Evolutionary conservation across 1,140 invertebrate species (phyloP).

Genomic region (Achroia grisella): DNA sequence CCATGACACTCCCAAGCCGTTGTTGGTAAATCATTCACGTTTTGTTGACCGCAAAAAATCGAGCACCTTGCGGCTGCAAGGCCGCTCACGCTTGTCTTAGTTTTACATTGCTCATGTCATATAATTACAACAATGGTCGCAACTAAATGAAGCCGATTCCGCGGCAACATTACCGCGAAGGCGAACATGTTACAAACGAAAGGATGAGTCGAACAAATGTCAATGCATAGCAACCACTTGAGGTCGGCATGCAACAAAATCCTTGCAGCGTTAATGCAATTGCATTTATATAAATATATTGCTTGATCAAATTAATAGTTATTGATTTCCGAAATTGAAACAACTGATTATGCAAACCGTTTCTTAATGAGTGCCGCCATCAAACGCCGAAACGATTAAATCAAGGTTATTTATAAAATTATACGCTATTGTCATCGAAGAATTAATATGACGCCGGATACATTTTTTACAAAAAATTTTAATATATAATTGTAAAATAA

Average conservation of each 20-base stretch:
- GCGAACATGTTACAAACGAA: slow-evolving; percentile 51
- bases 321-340: slow-evolving; percentile 16
- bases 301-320: slow-evolving; percentile 2
- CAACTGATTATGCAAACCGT: slow-evolving; percentile 21
- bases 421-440: too few species aligned
- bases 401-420: slow-evolving; percentile 24
- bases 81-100: slow-evolving; percentile 36
- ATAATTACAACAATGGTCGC: slow-evolving; percentile 30
- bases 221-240: slow-evolving; percentile 14
- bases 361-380: slow-evolving; percentile 17
- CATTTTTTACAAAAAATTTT: too few species aligned
- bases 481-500: too few species aligned
- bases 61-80: slow-evolving; percentile 49
- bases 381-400: slow-evolving; percentile 17
- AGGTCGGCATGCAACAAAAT: slow-evolving; percentile 4
- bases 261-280: slow-evolving; percentile 2
- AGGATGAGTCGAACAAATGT: slow-evolving; percentile 58
- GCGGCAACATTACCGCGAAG: slow-evolving; percentile 39
- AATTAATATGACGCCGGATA: too few species aligned
- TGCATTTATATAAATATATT: not conserved
- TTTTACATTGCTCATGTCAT: slow-evolving; percentile 38
- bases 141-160: not conserved
- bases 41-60: slow-evolving; percentile 58
- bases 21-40: slow-evolving; percentile 42
- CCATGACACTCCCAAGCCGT: slow-evolving; percentile 21